phyloP scores from a whole-genome alignment of 2,888 invertebrate species.

The Caenorhabditis sp. region DNA sequence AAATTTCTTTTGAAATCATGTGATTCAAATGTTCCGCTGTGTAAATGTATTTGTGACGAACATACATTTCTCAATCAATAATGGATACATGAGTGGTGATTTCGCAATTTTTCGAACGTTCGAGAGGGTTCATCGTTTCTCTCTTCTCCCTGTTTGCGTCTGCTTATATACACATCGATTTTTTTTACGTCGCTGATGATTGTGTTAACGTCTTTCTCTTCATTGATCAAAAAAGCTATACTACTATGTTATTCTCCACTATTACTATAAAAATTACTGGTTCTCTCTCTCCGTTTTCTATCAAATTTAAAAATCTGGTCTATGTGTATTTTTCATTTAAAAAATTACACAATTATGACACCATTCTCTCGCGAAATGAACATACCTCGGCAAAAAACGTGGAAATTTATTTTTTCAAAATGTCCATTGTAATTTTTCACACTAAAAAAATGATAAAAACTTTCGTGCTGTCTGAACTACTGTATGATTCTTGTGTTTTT shows the following conservation, averaged over 20 bases:
- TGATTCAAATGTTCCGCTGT: too few species aligned
- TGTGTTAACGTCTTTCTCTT: not conserved
- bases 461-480: too few species aligned
- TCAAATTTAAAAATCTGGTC: too few species aligned
- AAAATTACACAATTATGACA: too few species aligned
- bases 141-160: not conserved
- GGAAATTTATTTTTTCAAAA: too few species aligned
- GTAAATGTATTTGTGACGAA: not conserved
- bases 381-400: too few species aligned
- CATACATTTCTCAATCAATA: not conserved
- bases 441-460: too few species aligned
- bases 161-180: not conserved
- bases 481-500: too few species aligned
- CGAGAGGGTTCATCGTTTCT: conserved; percentile 4
- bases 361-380: too few species aligned
- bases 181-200: not conserved
- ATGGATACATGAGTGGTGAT: not conserved
- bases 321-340: too few species aligned
- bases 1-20: too few species aligned
- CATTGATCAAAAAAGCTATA: not conserved
- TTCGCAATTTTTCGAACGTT: conserved; percentile 24
- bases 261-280: not conserved
- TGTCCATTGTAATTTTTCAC: too few species aligned
- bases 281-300: not conserved
- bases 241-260: not conserved